Evolutionary conservation across 2,888 invertebrate genomes (phyloP).

Genomic region (Archaeoteleia sp.): DNA sequence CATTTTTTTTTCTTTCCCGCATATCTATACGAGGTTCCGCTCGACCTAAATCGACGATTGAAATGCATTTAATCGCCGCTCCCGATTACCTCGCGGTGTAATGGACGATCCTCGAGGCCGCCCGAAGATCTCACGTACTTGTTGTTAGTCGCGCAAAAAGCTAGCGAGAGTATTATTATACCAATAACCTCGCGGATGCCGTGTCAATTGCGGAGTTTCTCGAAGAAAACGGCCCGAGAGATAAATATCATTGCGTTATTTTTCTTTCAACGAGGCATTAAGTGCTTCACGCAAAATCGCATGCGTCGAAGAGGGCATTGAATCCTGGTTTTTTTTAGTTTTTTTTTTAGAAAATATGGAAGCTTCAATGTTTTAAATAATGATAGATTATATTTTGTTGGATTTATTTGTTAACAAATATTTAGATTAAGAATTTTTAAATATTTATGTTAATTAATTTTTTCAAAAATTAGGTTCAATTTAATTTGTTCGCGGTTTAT

Average conservation of each 20-base stretch:
- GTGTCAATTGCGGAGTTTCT: slow-evolving; percentile 19
- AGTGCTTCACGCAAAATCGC: slow-evolving; percentile 13
- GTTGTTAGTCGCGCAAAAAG: slow-evolving; percentile 21
- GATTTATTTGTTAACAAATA: too few relatives aligned
- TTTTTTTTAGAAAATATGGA: background rate
- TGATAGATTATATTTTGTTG: background rate
- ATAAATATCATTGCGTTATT: slow-evolving; percentile 1
- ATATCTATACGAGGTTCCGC: slow-evolving; percentile 29
- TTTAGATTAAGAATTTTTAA: too few relatives aligned
- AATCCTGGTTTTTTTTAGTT: too few relatives aligned
- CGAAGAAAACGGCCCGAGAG: slow-evolving; percentile 13
- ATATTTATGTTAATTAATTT: too few relatives aligned
- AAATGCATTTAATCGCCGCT: slow-evolving; percentile 32
- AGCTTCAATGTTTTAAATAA: background rate
- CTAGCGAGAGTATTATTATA: slow-evolving; percentile 13
- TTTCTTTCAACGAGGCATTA: too few relatives aligned
- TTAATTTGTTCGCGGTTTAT: too few relatives aligned
- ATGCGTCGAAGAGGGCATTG: too few relatives aligned
- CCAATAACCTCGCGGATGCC: slow-evolving; percentile 18
- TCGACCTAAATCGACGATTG: slow-evolving; percentile 49
- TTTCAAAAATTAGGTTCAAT: too few relatives aligned
- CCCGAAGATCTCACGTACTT: slow-evolving; percentile 19
- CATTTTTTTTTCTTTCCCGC: slow-evolving; percentile 13
- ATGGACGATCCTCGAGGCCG: slow-evolving; percentile 31
- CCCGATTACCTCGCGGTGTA: slow-evolving; percentile 25